Percentiles rank a stretch among this genome's conserved stretches.
phyloP scores from a whole-genome alignment of 1,140 invertebrate genomes.

The Octopus sinensis region DNA sequence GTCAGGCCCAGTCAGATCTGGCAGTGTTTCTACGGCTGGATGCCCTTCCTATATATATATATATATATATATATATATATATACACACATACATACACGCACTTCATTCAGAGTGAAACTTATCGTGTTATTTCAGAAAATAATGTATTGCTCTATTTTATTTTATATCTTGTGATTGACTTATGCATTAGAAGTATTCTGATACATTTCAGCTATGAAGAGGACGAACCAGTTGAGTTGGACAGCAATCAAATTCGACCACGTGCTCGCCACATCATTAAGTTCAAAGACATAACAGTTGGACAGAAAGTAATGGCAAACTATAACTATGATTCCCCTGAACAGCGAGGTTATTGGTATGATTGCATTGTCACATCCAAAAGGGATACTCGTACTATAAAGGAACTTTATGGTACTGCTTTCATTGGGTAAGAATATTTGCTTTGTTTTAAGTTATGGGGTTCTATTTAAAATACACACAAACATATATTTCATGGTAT shows the following conservation, averaged over 20 bases:
- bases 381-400: slow-evolving; percentile 48
- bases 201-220: slow-evolving; percentile 52
- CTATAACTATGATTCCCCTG: slow-evolving; percentile 72
- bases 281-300: slow-evolving; percentile 62
- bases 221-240: slow-evolving; percentile 59
- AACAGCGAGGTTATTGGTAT: slow-evolving; percentile 74
- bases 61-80: too few relatives aligned
- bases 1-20: too few relatives aligned
- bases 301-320: slow-evolving; percentile 73
- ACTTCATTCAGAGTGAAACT: too few relatives aligned
- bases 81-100: too few relatives aligned
- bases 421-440: slow-evolving; percentile 51
- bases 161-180: too few relatives aligned
- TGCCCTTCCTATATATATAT: too few relatives aligned
- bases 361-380: slow-evolving; percentile 62
- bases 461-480: neutral
- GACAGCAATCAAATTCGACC: slow-evolving; percentile 66
- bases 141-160: too few relatives aligned
- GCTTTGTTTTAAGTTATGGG: neutral
- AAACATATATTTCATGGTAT: neutral
- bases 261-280: slow-evolving; percentile 62
- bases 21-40: too few relatives aligned
- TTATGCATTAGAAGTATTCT: too few relatives aligned
- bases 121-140: too few relatives aligned
- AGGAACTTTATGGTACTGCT: slow-evolving; percentile 53